These are phyloP conservation scores for Erethizon dorsatum DNA, from an alignment of 2,797 vertebrate species.

Conservation along the genomic window DNA sequence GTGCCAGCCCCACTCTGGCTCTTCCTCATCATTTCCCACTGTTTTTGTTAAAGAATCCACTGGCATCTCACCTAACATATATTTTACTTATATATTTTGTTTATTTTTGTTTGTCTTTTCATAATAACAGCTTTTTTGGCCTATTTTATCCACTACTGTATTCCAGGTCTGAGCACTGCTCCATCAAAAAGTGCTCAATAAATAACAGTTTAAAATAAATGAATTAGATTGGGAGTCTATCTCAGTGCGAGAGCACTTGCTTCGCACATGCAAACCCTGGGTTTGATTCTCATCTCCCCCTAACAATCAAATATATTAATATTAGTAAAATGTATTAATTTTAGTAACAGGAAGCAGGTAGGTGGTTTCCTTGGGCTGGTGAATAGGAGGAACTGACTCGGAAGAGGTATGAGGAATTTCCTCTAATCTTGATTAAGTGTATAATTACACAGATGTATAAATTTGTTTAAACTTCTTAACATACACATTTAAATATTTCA, in stretches of 20 bases:
- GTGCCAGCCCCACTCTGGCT: background rate
- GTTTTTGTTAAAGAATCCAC: background rate
- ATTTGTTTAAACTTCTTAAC: conserved; percentile 50
- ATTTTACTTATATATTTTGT: conserved; percentile 10
- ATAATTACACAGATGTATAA: background rate
- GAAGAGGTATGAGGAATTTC: background rate
- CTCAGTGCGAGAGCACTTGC: background rate
- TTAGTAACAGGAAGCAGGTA: background rate
- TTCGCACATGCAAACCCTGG: background rate
- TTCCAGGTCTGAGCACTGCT: background rate
- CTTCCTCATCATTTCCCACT: background rate
- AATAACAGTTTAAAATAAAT: background rate
- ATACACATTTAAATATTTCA: conserved; percentile 1
- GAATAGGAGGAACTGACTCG: background rate
- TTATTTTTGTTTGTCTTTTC: background rate
- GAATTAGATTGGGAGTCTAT: background rate
- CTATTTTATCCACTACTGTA: conserved; percentile 1
- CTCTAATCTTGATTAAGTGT: background rate
- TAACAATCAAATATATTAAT: background rate
- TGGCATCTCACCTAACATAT: background rate
- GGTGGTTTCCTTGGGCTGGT: background rate
- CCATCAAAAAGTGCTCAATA: background rate
- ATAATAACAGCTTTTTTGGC: background rate
- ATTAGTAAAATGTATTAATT: background rate
- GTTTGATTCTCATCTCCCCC: background rate